These are phyloP conservation scores for Puma concolor DNA, from an alignment of 2,113 vertebrate species.

Conservation along the genomic window DNA sequence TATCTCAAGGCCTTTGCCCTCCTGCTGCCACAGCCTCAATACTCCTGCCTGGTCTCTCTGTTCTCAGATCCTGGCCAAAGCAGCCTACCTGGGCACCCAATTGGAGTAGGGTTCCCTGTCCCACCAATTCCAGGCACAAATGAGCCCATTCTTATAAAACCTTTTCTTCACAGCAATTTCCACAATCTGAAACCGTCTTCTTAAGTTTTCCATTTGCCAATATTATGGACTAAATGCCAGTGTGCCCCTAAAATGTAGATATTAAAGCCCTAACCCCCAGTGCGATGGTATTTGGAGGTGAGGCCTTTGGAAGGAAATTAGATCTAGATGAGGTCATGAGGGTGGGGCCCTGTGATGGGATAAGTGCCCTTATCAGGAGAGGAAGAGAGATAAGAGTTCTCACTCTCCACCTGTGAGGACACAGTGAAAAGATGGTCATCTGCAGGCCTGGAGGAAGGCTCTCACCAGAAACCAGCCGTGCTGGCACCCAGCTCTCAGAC, in stretches of 20 bases:
- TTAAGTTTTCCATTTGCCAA: background rate
- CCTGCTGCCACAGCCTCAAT: background rate
- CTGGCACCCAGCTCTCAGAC: too few relatives aligned
- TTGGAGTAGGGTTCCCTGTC: background rate
- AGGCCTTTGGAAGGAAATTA: background rate
- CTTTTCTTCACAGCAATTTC: background rate
- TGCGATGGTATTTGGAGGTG: background rate
- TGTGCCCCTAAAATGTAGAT: background rate
- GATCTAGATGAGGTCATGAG: background rate
- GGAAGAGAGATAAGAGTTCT: background rate
- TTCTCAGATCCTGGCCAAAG: background rate
- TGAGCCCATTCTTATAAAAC: background rate
- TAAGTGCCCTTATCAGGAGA: background rate
- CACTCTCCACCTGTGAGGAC: background rate
- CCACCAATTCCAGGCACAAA: background rate
- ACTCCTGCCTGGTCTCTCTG: background rate
- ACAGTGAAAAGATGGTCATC: background rate
- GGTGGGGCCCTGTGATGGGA: background rate
- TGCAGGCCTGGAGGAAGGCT: background rate
- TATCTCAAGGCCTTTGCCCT: background rate
- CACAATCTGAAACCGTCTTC: background rate
- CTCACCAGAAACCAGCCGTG: background rate
- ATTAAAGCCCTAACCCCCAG: background rate
- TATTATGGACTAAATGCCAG: background rate
- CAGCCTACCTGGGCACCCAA: background rate